phyloP scores from a whole-genome alignment of 2,888 invertebrate species.

The Tortrix viridana region DNA sequence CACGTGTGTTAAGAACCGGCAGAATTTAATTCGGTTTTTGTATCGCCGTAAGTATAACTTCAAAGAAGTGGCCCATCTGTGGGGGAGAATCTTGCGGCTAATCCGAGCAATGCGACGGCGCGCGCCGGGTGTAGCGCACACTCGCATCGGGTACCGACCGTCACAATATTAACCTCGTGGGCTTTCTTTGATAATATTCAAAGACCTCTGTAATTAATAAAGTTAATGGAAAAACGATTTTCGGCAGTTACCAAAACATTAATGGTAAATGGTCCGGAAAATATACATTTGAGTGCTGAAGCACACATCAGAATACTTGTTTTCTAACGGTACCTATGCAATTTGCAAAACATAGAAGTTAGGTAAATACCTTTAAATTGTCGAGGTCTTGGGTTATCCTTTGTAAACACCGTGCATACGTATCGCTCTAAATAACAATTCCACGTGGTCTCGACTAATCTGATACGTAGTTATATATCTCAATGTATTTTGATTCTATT shows the following conservation, averaged over 20 bases:
- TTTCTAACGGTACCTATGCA: constrained; percentile 41
- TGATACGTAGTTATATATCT: constrained; percentile 28
- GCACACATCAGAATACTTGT: constrained; percentile 32
- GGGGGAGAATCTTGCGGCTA: neutral
- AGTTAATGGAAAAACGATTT: constrained; percentile 37
- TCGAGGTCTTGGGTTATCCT: constrained; percentile 41
- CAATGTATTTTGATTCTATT: constrained; percentile 16
- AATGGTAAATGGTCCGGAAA: constrained; percentile 11
- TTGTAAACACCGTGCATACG: constrained; percentile 42
- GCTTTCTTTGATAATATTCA: constrained; percentile 32
- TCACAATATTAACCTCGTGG: constrained; percentile 35
- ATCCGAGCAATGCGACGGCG: constrained; percentile 10
- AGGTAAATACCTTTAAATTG: constrained; percentile 38
- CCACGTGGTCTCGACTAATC: too few species aligned
- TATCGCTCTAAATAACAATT: constrained; percentile 41
- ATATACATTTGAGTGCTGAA: constrained; percentile 21
- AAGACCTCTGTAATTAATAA: constrained; percentile 26
- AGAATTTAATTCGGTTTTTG: too few species aligned
- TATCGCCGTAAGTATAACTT: too few species aligned
- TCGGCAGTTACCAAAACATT: constrained; percentile 30
- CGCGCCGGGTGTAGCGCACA: constrained; percentile 35
- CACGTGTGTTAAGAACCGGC: too few species aligned
- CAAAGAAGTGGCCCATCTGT: constrained; percentile 8
- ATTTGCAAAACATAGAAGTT: constrained; percentile 40
- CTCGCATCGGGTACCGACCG: constrained; percentile 8